Base-by-base conservation (phyloP, 1,140 invertebrate genomes). In the Agrilus planipennis region DNA sequence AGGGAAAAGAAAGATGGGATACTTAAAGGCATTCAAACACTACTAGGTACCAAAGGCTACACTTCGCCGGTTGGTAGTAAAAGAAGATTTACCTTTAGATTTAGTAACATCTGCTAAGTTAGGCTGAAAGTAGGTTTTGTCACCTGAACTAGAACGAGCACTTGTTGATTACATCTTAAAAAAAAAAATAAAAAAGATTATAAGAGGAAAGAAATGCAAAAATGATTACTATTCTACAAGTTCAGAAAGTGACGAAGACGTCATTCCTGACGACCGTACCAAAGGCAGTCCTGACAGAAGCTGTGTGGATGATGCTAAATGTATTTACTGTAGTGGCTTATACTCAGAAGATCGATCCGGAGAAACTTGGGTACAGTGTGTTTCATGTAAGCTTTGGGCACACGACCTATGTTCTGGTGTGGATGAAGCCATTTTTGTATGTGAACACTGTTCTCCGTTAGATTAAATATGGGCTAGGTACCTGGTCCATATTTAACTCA, bases 181-280 rank as follows among this genome's bases (percentile, higher is more conserved):
- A 29, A 37, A 38, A 29, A 23, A 43, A 34, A 34, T 3, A 14
- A 6, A 34, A n/a, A n/a, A n/a, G n/a, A n/a, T n/a, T n/a, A n/a
- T n/a, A n/a, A n/a, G n/a, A n/a, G n/a, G n/a, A n/a, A n/a, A n/a
- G n/a, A n/a, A n/a, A n/a, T n/a, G n/a, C n/a, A n/a, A n/a, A n/a
- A n/a, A n/a, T n/a, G n/a, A n/a, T n/a, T n/a, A n/a, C n/a, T n/a
- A n/a, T n/a, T n/a, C n/a, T n/a, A n/a, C n/a, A n/a, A n/a, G n/a
- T n/a, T n/a, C n/a, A n/a, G n/a, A n/a, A n/a, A n/a, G n/a, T n/a
- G n/a, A n/a, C n/a, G n/a, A n/a, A n/a, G n/a, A n/a, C n/a, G n/a
- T n/a, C n/a, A n/a, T n/a, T n/a, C n/a, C n/a, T n/a, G n/a, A n/a
- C n/a, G n/a, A n/a, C n/a, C n/a, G n/a, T n/a, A n/a, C n/a, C n/a